These are phyloP conservation scores for Andrena bucephala DNA, from an alignment of 2,888 invertebrate species.

Conservation along the genomic window DNA sequence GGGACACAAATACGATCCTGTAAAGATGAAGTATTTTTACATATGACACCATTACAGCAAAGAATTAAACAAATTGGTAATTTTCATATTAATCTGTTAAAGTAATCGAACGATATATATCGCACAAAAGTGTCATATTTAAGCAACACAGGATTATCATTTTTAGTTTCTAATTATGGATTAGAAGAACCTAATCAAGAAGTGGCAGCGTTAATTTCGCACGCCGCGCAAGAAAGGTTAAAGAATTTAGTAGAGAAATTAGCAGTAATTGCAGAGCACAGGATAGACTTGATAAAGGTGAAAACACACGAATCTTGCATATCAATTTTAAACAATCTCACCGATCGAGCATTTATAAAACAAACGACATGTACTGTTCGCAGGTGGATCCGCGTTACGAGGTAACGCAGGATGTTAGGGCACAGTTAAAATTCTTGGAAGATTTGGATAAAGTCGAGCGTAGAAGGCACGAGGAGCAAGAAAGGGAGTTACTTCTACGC, in stretches of 20 bases:
- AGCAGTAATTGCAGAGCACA: conserved; percentile 96
- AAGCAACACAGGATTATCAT: conserved; percentile 11
- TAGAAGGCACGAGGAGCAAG: conserved; percentile 97
- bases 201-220: conserved; percentile 95
- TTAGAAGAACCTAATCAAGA: conserved; percentile 94
- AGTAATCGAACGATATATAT: background rate
- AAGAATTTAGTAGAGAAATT: conserved; percentile 96
- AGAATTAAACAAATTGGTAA: conserved; percentile 91
- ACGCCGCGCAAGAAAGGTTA: conserved; percentile 97
- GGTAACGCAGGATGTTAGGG: conserved; percentile 94
- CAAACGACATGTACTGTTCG: conserved; percentile 55
- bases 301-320: background rate
- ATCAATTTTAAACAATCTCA: conserved; percentile 12
- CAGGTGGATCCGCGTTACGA: conserved; percentile 95
- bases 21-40: conserved; percentile 96
- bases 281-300: conserved; percentile 96
- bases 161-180: conserved; percentile 88
- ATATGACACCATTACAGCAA: conserved; percentile 91
- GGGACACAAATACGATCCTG: conserved; percentile 95
- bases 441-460: conserved; percentile 97
- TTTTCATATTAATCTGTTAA: conserved; percentile 9
- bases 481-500: conserved; percentile 95
- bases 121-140: conserved; percentile 1
- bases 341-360: background rate
- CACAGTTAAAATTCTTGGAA: conserved; percentile 98